phyloP scores from a whole-genome alignment of 2,797 vertebrate species.

The Eptatretus atami region DNA sequence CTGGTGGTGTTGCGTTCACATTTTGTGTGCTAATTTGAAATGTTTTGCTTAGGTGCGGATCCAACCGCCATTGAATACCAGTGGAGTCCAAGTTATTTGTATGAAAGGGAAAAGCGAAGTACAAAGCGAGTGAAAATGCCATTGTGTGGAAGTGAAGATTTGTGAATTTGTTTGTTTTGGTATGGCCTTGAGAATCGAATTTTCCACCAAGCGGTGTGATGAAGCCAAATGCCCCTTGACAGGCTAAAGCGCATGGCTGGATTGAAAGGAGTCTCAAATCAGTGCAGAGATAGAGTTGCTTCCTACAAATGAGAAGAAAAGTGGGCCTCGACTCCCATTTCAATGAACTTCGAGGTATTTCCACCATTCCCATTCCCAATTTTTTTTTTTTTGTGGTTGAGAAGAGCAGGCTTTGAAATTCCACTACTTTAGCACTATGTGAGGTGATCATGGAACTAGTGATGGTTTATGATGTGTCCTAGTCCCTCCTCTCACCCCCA shows the following conservation, averaged over 20 bases:
- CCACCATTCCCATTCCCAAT: background rate
- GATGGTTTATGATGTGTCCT: too few species aligned
- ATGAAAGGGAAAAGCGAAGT: conserved; percentile 99
- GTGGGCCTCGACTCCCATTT: conserved; percentile 88
- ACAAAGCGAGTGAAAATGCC: conserved; percentile 98
- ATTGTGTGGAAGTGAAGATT: conserved; percentile 97
- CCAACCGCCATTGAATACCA: conserved; percentile 83
- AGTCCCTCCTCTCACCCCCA: too few species aligned
- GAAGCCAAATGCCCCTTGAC: background rate
- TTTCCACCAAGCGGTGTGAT: too few species aligned
- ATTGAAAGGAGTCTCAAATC: conserved; percentile 98
- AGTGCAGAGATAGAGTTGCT: conserved; percentile 85
- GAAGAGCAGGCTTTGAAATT: too few species aligned
- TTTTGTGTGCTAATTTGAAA: too few species aligned
- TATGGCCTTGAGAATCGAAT: too few species aligned
- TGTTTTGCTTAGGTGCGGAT: conserved; percentile 44
- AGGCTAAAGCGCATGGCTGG: conserved; percentile 98
- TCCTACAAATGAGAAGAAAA: conserved; percentile 95
- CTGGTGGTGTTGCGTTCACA: background rate
- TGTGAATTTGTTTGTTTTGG: accelerated
- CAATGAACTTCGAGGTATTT: conserved; percentile 96
- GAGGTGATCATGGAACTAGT: too few species aligned
- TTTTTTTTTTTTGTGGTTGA: too few species aligned
- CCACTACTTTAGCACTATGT: too few species aligned
- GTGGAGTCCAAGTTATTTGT: conserved; percentile 93